These are phyloP conservation scores for Chionoecetes opilio DNA, from an alignment of 1,140 invertebrate genomes.

Conservation along the genomic window DNA sequence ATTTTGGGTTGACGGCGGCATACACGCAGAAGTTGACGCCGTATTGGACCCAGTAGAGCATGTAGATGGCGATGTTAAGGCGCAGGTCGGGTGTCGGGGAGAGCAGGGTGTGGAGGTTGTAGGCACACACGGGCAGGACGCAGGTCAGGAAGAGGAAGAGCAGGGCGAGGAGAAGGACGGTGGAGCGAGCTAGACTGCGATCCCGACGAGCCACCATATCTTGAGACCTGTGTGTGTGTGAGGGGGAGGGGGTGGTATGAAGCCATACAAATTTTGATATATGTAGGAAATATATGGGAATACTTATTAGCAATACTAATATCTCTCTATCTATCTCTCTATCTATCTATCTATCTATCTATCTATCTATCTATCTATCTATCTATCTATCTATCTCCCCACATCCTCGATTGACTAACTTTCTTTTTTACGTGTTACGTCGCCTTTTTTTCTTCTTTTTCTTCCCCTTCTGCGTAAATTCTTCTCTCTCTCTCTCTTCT, in stretches of 20 bases:
- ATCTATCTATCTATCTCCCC: background rate
- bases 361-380: background rate
- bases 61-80: constrained; percentile 56
- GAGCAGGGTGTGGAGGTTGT: constrained; percentile 56
- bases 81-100: background rate
- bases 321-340: too few species aligned
- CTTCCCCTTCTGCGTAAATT: too few species aligned
- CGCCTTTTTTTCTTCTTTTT: background rate
- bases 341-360: background rate
- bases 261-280: background rate
- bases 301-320: too few species aligned
- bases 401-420: background rate
- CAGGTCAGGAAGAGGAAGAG: constrained; percentile 69
- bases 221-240: background rate
- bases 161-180: constrained; percentile 55
- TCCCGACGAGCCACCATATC: constrained; percentile 9
- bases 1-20: constrained; percentile 45
- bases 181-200: constrained; percentile 29
- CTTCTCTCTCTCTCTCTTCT: constrained; percentile 1
- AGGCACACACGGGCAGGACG: constrained; percentile 68
- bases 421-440: background rate
- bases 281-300: too few species aligned
- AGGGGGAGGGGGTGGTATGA: background rate
- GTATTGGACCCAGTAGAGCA: constrained; percentile 68
- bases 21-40: constrained; percentile 69